Evolutionary conservation across 2,113 vertebrate genomes (phyloP).

Genomic region (Cygnus atratus): DNA sequence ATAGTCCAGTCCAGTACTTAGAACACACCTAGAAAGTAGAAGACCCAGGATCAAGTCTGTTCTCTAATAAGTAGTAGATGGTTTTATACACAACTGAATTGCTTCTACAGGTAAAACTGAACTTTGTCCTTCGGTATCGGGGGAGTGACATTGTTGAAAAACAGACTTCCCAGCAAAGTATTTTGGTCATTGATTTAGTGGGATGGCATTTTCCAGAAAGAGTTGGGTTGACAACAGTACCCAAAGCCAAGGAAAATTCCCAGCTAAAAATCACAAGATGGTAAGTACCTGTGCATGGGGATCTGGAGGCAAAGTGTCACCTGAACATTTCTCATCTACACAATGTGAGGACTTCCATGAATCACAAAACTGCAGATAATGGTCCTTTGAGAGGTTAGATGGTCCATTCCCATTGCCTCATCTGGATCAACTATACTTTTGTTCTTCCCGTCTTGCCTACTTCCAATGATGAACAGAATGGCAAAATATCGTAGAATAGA

Average conservation of each 20-base stretch:
- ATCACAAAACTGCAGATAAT: neutral
- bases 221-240: neutral
- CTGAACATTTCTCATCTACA: neutral
- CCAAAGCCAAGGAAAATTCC: neutral
- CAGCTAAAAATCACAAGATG: neutral
- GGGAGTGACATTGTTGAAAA: neutral
- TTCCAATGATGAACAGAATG: neutral
- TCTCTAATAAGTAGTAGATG: neutral
- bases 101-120: neutral
- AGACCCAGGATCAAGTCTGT: neutral
- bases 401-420: neutral
- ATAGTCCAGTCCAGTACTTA: neutral
- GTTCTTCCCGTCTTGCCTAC: neutral
- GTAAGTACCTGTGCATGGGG: neutral
- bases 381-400: neutral
- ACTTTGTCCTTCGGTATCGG: neutral
- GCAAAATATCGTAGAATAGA: neutral
- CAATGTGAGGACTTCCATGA: neutral
- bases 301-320: neutral
- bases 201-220: neutral
- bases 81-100: neutral
- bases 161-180: neutral
- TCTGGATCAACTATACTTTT: neutral
- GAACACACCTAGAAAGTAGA: neutral
- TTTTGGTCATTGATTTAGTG: neutral